Evolutionary conservation across 2,113 vertebrate genomes (phyloP).

Genomic region (Epinephelus moara): DNA sequence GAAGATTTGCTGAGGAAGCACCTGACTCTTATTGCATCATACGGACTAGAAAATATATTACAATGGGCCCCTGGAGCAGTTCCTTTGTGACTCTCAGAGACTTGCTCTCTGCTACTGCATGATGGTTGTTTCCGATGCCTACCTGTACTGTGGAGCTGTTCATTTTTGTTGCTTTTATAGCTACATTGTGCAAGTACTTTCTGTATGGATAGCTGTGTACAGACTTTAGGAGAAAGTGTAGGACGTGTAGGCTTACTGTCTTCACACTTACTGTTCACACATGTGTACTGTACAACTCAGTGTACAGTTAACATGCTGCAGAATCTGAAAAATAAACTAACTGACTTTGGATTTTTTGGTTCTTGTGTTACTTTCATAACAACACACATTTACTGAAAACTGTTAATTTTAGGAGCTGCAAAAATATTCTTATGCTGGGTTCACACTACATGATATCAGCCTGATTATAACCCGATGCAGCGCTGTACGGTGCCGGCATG

Average conservation of each 20-base stretch:
- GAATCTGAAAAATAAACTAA: not conserved
- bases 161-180: conserved; percentile 11
- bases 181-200: not conserved
- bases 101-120: conserved; percentile 20
- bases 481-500: no score
- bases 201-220: not conserved
- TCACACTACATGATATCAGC: no score
- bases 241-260: not conserved
- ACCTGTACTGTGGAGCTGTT: not conserved
- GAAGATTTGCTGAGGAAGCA: conserved; percentile 62
- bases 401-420: not conserved
- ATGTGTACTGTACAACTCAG: not conserved
- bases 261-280: not conserved
- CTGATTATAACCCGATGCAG: no score
- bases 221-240: not conserved
- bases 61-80: conserved; percentile 24
- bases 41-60: conserved; percentile 24
- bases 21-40: conserved; percentile 51
- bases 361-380: not conserved
- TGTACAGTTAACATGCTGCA: not conserved
- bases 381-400: not conserved
- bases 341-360: not conserved
- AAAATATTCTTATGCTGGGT: not conserved
- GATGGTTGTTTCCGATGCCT: not conserved
- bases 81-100: conserved; percentile 28